Conservation (phyloP, 1,140 invertebrate species). For the Diabrotica virgifera region DNA sequence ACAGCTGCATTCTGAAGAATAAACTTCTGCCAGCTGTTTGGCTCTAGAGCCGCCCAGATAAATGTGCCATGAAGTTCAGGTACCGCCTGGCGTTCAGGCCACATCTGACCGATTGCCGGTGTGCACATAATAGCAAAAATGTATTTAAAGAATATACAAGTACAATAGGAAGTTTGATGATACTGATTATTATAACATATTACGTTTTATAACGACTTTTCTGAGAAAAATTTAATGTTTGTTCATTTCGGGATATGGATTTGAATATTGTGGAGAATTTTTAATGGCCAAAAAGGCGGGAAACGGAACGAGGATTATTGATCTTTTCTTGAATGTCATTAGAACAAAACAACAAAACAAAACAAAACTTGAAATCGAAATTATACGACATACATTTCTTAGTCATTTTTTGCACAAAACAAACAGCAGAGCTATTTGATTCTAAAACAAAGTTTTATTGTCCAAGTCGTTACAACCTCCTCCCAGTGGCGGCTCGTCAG, state of each 20-base stretch:
- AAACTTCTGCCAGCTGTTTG: constrained; percentile 46
- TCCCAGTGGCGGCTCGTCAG: too few relatives aligned
- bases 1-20: constrained; percentile 46
- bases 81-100: constrained; percentile 1
- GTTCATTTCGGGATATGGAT: neutral
- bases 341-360: too few relatives aligned
- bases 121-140: constrained; percentile 40
- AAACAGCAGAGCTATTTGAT: too few relatives aligned
- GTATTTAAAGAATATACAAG: constrained; percentile 36
- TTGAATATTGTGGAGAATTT: too few relatives aligned
- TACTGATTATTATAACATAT: constrained; percentile 38
- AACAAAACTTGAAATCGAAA: too few relatives aligned
- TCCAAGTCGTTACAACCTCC: too few relatives aligned
- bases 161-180: constrained; percentile 35
- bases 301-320: too few relatives aligned
- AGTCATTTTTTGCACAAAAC: too few relatives aligned
- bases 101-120: constrained; percentile 25
- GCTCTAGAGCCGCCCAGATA: constrained; percentile 31
- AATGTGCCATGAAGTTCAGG: constrained; percentile 15
- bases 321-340: too few relatives aligned
- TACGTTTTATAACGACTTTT: constrained; percentile 22
- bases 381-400: too few relatives aligned
- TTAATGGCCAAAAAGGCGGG: too few relatives aligned
- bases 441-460: too few relatives aligned
- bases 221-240: constrained; percentile 6